A percentile compares a stretch with the other conserved stretches of the same genome.
Evolutionary conservation across 2,888 invertebrate genomes (phyloP).

Genomic region (Spialia ferax): DNA sequence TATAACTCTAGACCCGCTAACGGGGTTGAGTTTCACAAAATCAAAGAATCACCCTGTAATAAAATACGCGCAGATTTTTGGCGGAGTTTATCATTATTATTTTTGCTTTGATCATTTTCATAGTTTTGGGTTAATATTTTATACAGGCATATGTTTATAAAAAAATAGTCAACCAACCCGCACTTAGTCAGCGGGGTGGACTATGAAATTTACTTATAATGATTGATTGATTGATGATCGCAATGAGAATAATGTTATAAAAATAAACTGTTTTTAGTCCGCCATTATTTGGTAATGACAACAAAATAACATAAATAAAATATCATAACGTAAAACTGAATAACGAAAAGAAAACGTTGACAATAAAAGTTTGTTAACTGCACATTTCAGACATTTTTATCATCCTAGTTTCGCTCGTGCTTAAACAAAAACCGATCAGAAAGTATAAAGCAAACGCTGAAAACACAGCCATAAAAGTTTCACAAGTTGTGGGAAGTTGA

Average conservation of each 20-base stretch:
- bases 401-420: slow-evolving; percentile 33
- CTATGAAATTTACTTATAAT: too few relatives aligned
- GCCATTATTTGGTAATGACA: too few relatives aligned
- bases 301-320: too few relatives aligned
- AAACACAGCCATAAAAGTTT: slow-evolving; percentile 47
- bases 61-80: slow-evolving; percentile 12
- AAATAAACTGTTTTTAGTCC: too few relatives aligned
- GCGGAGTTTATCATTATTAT: not conserved
- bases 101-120: not conserved
- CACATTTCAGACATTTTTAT: slow-evolving; percentile 36
- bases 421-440: slow-evolving; percentile 41
- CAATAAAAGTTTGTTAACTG: slow-evolving; percentile 19
- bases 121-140: not conserved
- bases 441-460: slow-evolving; percentile 41
- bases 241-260: too few relatives aligned
- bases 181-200: too few relatives aligned
- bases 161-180: too few relatives aligned
- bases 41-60: slow-evolving; percentile 22
- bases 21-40: slow-evolving; percentile 22
- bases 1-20: slow-evolving; percentile 34
- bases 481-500: slow-evolving; percentile 52
- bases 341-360: slow-evolving; percentile 6
- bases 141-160: too few relatives aligned
- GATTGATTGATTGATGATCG: too few relatives aligned
- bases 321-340: not conserved